phyloP scores from a whole-genome alignment of 2,888 invertebrate genomes.

The Eutolmus rufibarbis region DNA sequence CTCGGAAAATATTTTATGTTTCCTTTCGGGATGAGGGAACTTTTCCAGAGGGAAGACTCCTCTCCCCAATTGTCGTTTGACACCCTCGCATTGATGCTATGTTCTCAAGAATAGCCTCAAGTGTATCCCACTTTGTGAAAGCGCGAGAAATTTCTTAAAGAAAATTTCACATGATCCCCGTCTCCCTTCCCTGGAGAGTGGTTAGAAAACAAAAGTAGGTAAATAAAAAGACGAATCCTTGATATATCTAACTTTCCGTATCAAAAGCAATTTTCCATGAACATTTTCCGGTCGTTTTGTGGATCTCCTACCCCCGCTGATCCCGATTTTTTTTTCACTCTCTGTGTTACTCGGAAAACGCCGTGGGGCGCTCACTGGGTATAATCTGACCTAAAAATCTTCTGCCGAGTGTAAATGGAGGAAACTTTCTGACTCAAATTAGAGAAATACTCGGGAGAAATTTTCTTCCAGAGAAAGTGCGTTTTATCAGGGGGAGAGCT shows the following conservation, averaged over 20 bases:
- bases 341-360: not conserved
- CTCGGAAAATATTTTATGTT: conserved; percentile 32
- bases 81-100: not conserved
- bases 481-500: not conserved
- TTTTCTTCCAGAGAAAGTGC: not conserved
- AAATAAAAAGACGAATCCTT: not conserved
- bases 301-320: not conserved
- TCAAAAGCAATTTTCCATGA: not conserved
- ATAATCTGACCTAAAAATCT: not conserved
- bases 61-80: not conserved
- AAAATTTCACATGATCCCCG: not conserved
- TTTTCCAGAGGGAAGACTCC: not conserved
- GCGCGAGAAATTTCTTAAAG: not conserved
- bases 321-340: not conserved
- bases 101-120: not conserved
- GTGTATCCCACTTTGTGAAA: not conserved
- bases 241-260: not conserved
- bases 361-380: not conserved
- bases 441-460: not conserved
- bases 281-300: not conserved
- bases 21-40: not conserved
- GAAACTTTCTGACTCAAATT: not conserved
- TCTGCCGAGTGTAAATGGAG: not conserved
- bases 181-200: not conserved
- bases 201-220: not conserved